Base-by-base conservation (phyloP, 2,113 vertebrate species). In the Rhabdornis inornatus region DNA sequence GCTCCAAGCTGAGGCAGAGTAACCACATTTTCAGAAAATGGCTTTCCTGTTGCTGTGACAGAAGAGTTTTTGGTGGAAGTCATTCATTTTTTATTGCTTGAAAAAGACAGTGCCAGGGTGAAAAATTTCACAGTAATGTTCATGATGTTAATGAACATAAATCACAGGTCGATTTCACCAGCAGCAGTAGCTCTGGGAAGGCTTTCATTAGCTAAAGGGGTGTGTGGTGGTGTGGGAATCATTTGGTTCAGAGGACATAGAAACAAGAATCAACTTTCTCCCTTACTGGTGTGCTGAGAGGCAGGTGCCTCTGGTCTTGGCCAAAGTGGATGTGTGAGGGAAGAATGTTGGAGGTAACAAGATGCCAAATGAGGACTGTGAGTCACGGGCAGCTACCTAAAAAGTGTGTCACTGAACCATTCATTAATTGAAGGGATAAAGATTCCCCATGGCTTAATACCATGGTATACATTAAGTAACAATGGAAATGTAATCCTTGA, bases 41-140 rank as follows among this genome's bases (percentile, higher is more conserved):
- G 6, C 11, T 94, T 91, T 95, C 75, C 52, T 83, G 52, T 70
- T 94, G 13, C 82, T 94, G 50, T 94, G 82, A 88, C 88, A 90
- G 68, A 95, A 88, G 70, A 83, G 75, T 30, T 97, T 92, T 95
- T 90, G 63, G 89, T 97, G 69, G 72, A 94, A 96, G 50, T 87
- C 42, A 93, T 74, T 92, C 55, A 84, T 79, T 89, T 83, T 89
- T 94, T 94, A 94, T 87, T 87, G 44, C 83, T 94, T 63, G 44
- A 82, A 89, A 88, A 92, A 78, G 89, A 95, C 52, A 83, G 47
- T 81, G 56, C 24, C 56, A 80, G 50, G 12, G 13, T 93, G 60
- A 90, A 91, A 96, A 93, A 83, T 75, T 74, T 91, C 71, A 55
- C 50, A 59, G 85, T 81, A 91, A 94, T 91, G 68, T 49, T 94